Conservation (phyloP, 2,113 vertebrate genomes). For the Coryphaenoides rupestris region DNA sequence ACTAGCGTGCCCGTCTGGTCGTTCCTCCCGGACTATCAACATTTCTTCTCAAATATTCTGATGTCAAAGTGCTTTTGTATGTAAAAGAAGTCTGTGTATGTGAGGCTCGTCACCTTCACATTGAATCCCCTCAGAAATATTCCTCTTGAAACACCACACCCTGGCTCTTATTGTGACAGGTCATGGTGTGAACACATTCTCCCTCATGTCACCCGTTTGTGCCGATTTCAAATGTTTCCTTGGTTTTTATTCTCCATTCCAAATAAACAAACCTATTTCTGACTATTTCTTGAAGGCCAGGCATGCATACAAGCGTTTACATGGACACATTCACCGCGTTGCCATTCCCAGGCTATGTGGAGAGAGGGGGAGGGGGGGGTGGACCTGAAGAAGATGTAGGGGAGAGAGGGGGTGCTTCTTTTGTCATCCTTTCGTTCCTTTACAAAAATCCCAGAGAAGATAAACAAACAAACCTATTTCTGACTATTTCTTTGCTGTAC, state of each 20-base stretch:
- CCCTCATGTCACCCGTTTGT: constrained; percentile 1
- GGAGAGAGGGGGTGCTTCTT: constrained; percentile 25
- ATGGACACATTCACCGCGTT: constrained; percentile 23
- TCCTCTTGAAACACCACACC: too few species aligned
- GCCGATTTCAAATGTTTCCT: constrained; percentile 1
- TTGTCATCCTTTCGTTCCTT: constrained; percentile 52
- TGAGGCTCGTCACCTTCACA: too few species aligned
- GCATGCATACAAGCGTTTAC: constrained; percentile 28
- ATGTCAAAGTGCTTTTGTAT: too few species aligned
- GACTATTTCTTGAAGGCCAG: constrained; percentile 2
- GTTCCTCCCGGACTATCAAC: too few species aligned
- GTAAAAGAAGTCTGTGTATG: too few species aligned
- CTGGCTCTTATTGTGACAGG: neutral
- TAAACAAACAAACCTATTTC: too few species aligned
- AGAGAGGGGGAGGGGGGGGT: constrained; percentile 45
- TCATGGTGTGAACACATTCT: constrained; percentile 2
- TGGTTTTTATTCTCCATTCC: neutral
- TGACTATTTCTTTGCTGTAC: too few species aligned
- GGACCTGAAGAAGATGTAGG: constrained; percentile 36
- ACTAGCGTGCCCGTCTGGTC: too few species aligned
- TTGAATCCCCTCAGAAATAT: too few species aligned
- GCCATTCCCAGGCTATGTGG: constrained; percentile 32
- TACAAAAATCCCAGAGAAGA: constrained; percentile 16
- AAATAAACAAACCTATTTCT: neutral
- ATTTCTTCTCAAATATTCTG: too few species aligned